Evolutionary conservation across 2,113 vertebrate species (phyloP).

Genomic region (Daubentonia madagascariensis): DNA sequence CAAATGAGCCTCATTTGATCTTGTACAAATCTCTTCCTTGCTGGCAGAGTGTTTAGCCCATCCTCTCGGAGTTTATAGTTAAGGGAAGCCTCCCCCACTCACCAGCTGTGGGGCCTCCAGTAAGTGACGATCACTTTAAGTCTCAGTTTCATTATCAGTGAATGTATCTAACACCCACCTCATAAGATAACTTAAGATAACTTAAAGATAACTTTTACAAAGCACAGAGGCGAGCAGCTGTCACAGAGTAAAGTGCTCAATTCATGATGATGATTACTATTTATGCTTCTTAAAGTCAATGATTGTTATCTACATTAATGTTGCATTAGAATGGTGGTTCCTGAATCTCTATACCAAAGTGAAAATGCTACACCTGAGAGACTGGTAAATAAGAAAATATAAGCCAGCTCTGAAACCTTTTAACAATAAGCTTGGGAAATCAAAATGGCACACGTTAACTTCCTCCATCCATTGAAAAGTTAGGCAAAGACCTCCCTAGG

Average conservation of each 20-base stretch:
- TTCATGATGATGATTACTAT: too few species aligned
- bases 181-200: not conserved
- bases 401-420: not conserved
- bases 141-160: not conserved
- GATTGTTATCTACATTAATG: not conserved
- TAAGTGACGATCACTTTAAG: not conserved
- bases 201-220: not conserved
- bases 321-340: not conserved
- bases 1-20: not conserved
- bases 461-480: fast-evolving
- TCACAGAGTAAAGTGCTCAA: too few species aligned
- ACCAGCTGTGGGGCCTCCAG: fast-evolving
- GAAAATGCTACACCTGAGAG: not conserved
- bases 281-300: not conserved
- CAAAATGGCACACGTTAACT: fast-evolving
- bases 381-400: too few species aligned
- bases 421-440: not conserved
- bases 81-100: fast-evolving
- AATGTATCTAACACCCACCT: not conserved
- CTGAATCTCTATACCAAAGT: not conserved
- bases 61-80: too few species aligned
- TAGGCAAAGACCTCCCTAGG: not conserved
- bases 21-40: not conserved
- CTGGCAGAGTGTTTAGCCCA: not conserved
- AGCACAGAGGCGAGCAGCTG: not conserved